These are phyloP conservation scores for Branchipolynoe longqiensis DNA, from an alignment of 2,888 invertebrate species.

Conservation along the genomic window DNA sequence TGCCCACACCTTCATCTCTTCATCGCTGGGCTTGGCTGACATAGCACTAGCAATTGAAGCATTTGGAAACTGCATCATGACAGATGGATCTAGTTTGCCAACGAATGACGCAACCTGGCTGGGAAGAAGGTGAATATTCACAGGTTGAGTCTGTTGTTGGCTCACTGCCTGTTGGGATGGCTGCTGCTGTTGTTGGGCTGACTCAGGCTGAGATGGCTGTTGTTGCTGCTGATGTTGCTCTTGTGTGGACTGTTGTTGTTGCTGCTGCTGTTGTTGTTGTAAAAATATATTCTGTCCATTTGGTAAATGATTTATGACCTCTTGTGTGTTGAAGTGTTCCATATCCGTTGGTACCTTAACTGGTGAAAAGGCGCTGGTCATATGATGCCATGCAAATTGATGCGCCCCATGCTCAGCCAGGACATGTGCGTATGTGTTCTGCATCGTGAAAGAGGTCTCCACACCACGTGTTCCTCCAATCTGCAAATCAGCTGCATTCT, in stretches of 20 bases:
- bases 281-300: constrained; percentile 55
- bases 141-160: constrained; percentile 16
- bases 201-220: constrained; percentile 15
- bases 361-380: constrained; percentile 47
- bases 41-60: constrained; percentile 30
- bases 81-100: constrained; percentile 42
- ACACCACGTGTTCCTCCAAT: constrained; percentile 31
- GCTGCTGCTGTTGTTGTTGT: constrained; percentile 17
- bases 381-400: constrained; percentile 55
- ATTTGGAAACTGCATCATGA: constrained; percentile 49
- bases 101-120: constrained; percentile 32
- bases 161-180: background rate
- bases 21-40: constrained; percentile 42
- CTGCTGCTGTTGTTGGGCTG: constrained; percentile 23
- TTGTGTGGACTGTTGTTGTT: background rate
- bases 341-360: constrained; percentile 48
- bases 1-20: constrained; percentile 50
- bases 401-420: constrained; percentile 52
- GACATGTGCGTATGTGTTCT: constrained; percentile 50
- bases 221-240: background rate
- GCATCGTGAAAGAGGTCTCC: constrained; percentile 31
- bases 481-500: constrained; percentile 30
- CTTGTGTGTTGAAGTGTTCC: constrained; percentile 47
- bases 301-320: constrained; percentile 35
- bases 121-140: constrained; percentile 30